Conservation (phyloP, 2,888 invertebrate species). For the Pediacus dermestoides region DNA sequence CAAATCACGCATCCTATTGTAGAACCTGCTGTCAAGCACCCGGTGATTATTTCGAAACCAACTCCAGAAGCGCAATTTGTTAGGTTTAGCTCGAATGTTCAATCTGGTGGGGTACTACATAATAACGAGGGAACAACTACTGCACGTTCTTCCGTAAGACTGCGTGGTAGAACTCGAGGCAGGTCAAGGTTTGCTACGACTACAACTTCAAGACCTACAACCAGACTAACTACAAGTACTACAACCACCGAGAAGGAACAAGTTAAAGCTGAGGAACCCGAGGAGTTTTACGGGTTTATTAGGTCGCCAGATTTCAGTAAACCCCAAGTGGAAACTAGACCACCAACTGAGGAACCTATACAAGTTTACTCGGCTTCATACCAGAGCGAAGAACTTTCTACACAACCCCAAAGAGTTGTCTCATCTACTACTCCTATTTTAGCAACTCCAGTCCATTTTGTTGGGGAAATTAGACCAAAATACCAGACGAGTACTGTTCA, state of each 20-base stretch:
- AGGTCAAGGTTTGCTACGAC: constrained; percentile 24
- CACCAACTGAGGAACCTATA: constrained; percentile 25
- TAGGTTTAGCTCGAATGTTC: constrained; percentile 26
- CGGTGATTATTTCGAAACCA: constrained; percentile 14
- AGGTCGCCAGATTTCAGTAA: constrained; percentile 49
- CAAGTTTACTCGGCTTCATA: constrained; percentile 19
- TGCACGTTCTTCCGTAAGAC: constrained; percentile 21
- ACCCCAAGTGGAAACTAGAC: constrained; percentile 33
- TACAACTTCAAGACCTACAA: constrained; percentile 24
- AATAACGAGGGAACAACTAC: constrained; percentile 25
- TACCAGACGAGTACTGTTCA: constrained; percentile 27
- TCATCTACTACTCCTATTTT: constrained; percentile 15
- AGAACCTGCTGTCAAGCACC: constrained; percentile 32
- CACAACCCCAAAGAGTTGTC: constrained; percentile 10
- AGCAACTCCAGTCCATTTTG: constrained; percentile 33
- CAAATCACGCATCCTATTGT: constrained; percentile 27
- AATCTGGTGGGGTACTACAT: constrained; percentile 26
- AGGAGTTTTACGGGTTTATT: constrained; percentile 53
- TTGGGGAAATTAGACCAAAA: constrained; percentile 45
- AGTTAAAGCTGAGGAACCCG: constrained; percentile 35
- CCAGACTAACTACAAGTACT: constrained; percentile 24
- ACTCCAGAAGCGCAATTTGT: constrained; percentile 20
- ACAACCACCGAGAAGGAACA: constrained; percentile 21
- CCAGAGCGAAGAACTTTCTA: constrained; percentile 4
- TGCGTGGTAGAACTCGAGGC: constrained; percentile 33